Conservation (phyloP, 2,888 invertebrate species). For the Xestia ashworthii region DNA sequence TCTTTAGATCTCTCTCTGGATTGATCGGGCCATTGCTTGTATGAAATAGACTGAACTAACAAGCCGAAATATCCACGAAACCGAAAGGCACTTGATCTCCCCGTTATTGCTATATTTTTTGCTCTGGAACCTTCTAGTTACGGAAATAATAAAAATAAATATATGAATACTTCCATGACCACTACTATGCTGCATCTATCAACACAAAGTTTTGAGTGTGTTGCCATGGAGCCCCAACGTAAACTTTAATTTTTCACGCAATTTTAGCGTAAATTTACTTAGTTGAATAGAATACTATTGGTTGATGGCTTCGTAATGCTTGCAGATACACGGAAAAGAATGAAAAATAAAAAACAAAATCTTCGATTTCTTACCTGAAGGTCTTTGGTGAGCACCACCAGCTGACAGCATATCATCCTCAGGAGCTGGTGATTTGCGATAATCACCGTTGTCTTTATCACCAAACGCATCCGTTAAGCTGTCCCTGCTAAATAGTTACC, state of each 20-base stretch:
- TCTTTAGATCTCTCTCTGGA: no score
- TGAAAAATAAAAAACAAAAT: background rate
- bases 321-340: no score
- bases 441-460: slow-evolving; percentile 92
- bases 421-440: slow-evolving; percentile 90
- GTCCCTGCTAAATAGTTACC: slow-evolving; percentile 85
- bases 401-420: slow-evolving; percentile 89
- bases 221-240: background rate
- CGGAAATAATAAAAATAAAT: background rate
- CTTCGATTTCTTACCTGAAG: slow-evolving; percentile 91
- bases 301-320: background rate
- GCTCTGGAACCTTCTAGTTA: background rate
- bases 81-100: background rate
- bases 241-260: background rate
- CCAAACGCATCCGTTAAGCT: slow-evolving; percentile 94
- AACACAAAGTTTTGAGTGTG: background rate
- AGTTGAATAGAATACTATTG: background rate
- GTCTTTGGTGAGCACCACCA: slow-evolving; percentile 90
- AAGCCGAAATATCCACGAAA: background rate
- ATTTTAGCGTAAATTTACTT: background rate
- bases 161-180: background rate
- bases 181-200: background rate
- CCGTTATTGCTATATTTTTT: background rate
- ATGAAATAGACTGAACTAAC: background rate
- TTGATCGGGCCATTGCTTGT: no score